Conservation (phyloP, 2,797 vertebrate genomes). For the Picus viridis region DNA sequence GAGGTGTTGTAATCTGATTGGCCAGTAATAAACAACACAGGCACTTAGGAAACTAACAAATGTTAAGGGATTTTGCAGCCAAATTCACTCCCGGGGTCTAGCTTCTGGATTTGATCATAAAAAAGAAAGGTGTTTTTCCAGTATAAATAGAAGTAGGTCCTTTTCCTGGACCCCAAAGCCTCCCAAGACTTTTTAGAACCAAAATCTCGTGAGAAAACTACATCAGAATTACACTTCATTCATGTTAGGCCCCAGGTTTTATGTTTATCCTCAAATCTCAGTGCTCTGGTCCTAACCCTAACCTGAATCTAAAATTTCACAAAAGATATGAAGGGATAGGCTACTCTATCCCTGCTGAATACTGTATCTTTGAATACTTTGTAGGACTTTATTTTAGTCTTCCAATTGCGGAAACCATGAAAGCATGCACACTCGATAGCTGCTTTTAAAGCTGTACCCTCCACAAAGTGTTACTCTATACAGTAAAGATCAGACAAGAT, state of each 20-base stretch:
- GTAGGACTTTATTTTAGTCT: neutral
- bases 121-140: neutral
- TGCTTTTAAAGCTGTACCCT: slow-evolving; percentile 7
- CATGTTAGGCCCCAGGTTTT: neutral
- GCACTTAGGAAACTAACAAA: neutral
- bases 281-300: neutral
- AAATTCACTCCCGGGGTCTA: neutral
- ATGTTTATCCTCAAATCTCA: neutral
- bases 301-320: neutral
- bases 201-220: neutral
- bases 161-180: neutral
- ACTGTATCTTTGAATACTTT: neutral
- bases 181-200: neutral
- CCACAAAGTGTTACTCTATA: neutral
- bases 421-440: neutral
- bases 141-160: neutral
- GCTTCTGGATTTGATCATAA: neutral
- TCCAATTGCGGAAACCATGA: neutral
- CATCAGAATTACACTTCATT: neutral
- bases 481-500: slow-evolving; percentile 27
- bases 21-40: neutral
- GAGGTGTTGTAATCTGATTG: neutral
- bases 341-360: neutral
- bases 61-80: neutral
- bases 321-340: neutral